These are phyloP conservation scores for Mythimna loreyi DNA, from an alignment of 2,888 invertebrate genomes.

Conservation along the genomic window DNA sequence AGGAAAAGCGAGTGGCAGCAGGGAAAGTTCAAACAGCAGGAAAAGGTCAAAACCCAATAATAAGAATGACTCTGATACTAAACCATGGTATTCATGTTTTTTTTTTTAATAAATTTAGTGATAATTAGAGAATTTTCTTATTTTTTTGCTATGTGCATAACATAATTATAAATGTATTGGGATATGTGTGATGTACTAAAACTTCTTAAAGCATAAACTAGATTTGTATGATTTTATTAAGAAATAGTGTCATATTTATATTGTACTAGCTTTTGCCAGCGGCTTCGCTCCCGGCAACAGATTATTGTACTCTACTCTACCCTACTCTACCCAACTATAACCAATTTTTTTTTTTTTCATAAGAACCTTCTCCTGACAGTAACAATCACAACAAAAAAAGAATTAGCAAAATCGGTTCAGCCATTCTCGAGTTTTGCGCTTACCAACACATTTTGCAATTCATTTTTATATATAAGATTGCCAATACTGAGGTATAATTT, in stretches of 20 bases:
- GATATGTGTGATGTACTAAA: background rate
- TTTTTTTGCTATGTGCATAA: background rate
- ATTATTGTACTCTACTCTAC: too few species aligned
- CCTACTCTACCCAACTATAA: too few species aligned
- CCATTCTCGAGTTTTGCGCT: background rate
- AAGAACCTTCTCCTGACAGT: too few species aligned
- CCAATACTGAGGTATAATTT: background rate
- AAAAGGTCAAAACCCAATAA: constrained; percentile 79
- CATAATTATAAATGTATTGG: background rate
- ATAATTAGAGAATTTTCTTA: background rate
- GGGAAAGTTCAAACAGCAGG: constrained; percentile 77
- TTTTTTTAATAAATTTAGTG: constrained; percentile 1
- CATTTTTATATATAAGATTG: too few species aligned
- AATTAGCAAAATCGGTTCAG: too few species aligned
- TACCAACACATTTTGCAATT: background rate
- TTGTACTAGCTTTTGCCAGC: too few species aligned
- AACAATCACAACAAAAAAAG: too few species aligned
- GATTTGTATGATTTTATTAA: background rate
- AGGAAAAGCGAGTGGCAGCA: constrained; percentile 73
- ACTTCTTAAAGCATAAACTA: too few species aligned
- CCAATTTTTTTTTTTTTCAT: too few species aligned
- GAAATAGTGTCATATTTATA: background rate
- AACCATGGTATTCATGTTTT: constrained; percentile 63
- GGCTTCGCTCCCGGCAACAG: too few species aligned
- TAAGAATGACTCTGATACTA: constrained; percentile 68